phyloP scores from a whole-genome alignment of 2,888 invertebrate species.

The Apotomis turbidana region DNA sequence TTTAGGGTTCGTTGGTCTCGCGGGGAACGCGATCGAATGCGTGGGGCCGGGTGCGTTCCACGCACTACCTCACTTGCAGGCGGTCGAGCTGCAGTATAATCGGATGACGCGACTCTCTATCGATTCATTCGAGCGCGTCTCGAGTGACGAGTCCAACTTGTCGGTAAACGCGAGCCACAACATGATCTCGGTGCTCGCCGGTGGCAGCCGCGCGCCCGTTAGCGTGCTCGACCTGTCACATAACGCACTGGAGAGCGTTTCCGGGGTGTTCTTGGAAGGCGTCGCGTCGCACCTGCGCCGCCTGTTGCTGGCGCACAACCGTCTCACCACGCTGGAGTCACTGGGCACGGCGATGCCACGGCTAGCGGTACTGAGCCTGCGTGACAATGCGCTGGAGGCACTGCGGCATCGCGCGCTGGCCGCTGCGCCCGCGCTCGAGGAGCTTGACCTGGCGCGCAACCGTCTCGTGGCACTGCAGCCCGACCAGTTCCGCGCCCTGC shows the following conservation, averaged over 20 bases:
- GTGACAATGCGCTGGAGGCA: slow-evolving; percentile 49
- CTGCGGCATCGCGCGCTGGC: slow-evolving; percentile 83
- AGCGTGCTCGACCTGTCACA: slow-evolving; percentile 86
- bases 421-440: slow-evolving; percentile 56
- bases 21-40: slow-evolving; percentile 87
- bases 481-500: slow-evolving; percentile 86
- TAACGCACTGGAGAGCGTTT: slow-evolving; percentile 84
- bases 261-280: slow-evolving; percentile 83
- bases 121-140: slow-evolving; percentile 85
- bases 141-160: slow-evolving; percentile 83
- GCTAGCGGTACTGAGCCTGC: slow-evolving; percentile 87
- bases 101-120: slow-evolving; percentile 85
- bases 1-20: slow-evolving; percentile 89
- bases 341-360: slow-evolving; percentile 58
- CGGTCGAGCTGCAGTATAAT: slow-evolving; percentile 90
- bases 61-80: slow-evolving; percentile 87
- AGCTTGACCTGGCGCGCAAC: slow-evolving; percentile 63
- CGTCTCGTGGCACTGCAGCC: slow-evolving; percentile 84
- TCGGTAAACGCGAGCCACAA: slow-evolving; percentile 89
- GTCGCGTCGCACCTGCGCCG: slow-evolving; percentile 57
- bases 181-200: slow-evolving; percentile 69
- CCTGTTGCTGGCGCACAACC: slow-evolving; percentile 85
- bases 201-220: slow-evolving; percentile 72
- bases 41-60: slow-evolving; percentile 88
- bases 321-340: slow-evolving; percentile 70